These are phyloP conservation scores for Thyatira batis DNA, from an alignment of 2,888 invertebrate species.

Conservation along the genomic window DNA sequence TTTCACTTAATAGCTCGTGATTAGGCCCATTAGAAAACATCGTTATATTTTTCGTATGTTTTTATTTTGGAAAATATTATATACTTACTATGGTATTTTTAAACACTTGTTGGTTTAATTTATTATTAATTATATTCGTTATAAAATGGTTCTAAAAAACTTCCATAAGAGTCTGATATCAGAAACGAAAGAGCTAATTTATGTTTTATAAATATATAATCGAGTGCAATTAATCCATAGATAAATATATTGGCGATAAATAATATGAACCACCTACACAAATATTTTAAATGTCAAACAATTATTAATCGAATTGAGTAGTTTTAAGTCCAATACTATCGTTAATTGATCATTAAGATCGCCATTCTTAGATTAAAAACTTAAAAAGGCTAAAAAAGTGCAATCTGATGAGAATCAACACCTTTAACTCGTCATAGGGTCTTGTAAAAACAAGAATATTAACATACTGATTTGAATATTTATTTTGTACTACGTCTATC, in stretches of 20 bases:
- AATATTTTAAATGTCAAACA: slow-evolving; percentile 29
- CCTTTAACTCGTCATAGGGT: not conserved
- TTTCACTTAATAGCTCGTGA: slow-evolving; percentile 15
- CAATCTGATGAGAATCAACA: not conserved
- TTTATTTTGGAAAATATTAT: not conserved
- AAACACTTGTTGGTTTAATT: too few relatives aligned
- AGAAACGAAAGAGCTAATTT: not conserved
- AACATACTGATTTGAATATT: not conserved
- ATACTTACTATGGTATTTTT: not conserved
- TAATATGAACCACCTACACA: slow-evolving; percentile 12
- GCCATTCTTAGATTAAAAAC: slow-evolving; percentile 24
- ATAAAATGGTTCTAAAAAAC: too few relatives aligned
- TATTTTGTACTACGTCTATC: too few relatives aligned
- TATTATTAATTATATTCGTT: too few relatives aligned
- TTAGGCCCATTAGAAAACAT: too few relatives aligned
- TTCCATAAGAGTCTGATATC: not conserved
- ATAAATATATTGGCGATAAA: not conserved
- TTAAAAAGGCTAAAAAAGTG: not conserved
- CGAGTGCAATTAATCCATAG: not conserved
- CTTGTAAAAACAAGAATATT: not conserved
- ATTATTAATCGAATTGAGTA: slow-evolving; percentile 12
- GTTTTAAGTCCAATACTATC: slow-evolving; percentile 18
- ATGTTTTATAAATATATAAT: not conserved
- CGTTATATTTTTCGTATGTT: not conserved
- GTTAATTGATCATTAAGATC: slow-evolving; percentile 29